phyloP scores from a whole-genome alignment of 2,888 invertebrate species.

The Epinotia brunnichana region DNA sequence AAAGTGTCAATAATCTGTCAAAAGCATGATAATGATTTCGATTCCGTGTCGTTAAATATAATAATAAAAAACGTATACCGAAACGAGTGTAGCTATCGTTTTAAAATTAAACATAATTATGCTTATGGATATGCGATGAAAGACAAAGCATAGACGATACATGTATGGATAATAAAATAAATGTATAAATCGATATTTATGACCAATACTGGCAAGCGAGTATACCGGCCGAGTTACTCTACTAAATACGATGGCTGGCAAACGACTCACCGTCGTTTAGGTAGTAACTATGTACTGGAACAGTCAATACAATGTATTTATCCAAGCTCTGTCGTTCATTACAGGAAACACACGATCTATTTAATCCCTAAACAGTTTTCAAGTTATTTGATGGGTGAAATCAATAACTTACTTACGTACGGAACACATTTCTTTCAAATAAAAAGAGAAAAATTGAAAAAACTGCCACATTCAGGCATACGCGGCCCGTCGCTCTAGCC shows the following conservation, averaged over 20 bases:
- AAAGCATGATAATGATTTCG: not conserved
- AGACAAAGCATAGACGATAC: constrained; percentile 61
- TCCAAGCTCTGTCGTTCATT: constrained; percentile 54
- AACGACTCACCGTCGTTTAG: constrained; percentile 57
- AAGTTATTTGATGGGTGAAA: not conserved
- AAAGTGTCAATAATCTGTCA: too few species aligned
- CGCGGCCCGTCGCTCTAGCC: too few species aligned
- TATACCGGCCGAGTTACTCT: constrained; percentile 4
- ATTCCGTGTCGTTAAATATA: not conserved
- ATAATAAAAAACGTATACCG: constrained; percentile 3
- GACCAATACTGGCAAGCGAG: not conserved
- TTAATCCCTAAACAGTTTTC: too few species aligned
- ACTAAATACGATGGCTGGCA: constrained; percentile 9
- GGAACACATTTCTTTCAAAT: not conserved
- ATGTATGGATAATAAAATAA: constrained; percentile 41
- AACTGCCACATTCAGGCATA: too few species aligned
- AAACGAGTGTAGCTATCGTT: constrained; percentile 28
- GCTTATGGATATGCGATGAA: constrained; percentile 53
- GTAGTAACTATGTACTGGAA: constrained; percentile 60
- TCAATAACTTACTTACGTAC: constrained; percentile 6
- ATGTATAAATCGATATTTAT: constrained; percentile 10
- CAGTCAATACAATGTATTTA: constrained; percentile 40
- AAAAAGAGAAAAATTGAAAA: not conserved
- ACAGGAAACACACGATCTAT: not conserved
- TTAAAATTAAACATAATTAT: constrained; percentile 31